Evolutionary conservation across 2,113 vertebrate species (phyloP).

Genomic region (Zeus faber): DNA sequence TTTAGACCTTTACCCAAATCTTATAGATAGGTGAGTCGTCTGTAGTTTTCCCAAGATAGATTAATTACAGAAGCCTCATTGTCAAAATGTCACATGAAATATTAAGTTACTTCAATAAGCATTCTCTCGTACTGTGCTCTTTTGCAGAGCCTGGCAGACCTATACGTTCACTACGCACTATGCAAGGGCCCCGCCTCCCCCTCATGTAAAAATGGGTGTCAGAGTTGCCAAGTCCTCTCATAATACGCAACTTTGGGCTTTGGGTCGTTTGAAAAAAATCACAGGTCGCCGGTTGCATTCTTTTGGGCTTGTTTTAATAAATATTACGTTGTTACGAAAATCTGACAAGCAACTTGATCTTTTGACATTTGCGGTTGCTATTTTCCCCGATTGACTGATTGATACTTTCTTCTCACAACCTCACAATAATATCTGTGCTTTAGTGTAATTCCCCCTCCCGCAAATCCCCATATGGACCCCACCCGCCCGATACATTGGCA

Average conservation of each 20-base stretch:
- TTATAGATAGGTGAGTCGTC: too few species aligned
- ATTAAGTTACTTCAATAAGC: not conserved
- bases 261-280: too few species aligned
- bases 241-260: too few species aligned
- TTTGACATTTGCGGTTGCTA: not conserved
- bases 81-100: slow-evolving; percentile 1
- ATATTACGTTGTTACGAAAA: too few species aligned
- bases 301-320: too few species aligned
- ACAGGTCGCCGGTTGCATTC: too few species aligned
- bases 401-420: not conserved
- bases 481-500: not conserved
- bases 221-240: too few species aligned
- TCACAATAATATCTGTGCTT: not conserved
- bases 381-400: not conserved
- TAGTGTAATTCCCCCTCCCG: not conserved
- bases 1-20: too few species aligned
- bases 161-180: too few species aligned
- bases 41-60: not conserved
- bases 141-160: not conserved
- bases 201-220: too few species aligned
- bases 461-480: not conserved
- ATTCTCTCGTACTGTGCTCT: not conserved
- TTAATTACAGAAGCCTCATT: not conserved
- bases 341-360: not conserved
- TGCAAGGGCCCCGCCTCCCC: too few species aligned